Evolutionary conservation across 2,888 invertebrate species (phyloP).

Genomic region (Andrena flavipes): DNA sequence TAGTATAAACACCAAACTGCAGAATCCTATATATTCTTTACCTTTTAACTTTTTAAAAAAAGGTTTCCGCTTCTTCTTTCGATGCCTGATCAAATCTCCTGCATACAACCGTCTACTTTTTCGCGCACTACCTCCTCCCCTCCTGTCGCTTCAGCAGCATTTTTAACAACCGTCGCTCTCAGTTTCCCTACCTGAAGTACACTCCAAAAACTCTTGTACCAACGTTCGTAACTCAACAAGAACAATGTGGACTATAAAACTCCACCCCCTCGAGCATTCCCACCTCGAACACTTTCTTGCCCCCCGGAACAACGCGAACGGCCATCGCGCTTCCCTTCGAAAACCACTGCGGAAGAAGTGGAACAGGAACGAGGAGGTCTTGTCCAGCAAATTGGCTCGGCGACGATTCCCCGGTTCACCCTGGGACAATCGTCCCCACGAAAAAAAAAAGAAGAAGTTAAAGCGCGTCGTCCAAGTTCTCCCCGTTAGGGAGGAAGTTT

Average conservation of each 20-base stretch:
- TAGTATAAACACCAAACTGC: conserved; percentile 36
- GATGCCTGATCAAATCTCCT: neutral
- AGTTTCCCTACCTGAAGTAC: too few relatives aligned
- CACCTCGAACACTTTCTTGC: neutral
- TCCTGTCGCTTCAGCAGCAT: too few relatives aligned
- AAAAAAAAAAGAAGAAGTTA: conserved; percentile 4
- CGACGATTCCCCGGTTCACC: conserved; percentile 25
- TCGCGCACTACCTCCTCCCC: too few relatives aligned
- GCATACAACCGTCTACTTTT: neutral
- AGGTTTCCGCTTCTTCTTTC: too few relatives aligned
- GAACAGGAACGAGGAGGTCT: conserved; percentile 14
- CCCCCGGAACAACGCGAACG: neutral
- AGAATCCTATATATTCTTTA: conserved; percentile 71
- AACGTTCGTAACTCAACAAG: neutral
- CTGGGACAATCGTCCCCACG: neutral
- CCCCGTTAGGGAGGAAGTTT: conserved; percentile 34
- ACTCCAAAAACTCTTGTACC: neutral
- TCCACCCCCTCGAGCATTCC: neutral
- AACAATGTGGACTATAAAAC: neutral
- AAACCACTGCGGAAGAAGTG: conserved; percentile 13
- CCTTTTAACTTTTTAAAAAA: conserved; percentile 9
- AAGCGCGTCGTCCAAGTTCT: conserved; percentile 39
- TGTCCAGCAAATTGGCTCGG: conserved; percentile 37
- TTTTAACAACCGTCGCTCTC: too few relatives aligned
- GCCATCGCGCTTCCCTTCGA: neutral